A percentile compares a stretch with the other conserved stretches of the same genome.
phyloP scores from a whole-genome alignment of 2,113 vertebrate genomes.

The Cephalopholis sonnerati region DNA sequence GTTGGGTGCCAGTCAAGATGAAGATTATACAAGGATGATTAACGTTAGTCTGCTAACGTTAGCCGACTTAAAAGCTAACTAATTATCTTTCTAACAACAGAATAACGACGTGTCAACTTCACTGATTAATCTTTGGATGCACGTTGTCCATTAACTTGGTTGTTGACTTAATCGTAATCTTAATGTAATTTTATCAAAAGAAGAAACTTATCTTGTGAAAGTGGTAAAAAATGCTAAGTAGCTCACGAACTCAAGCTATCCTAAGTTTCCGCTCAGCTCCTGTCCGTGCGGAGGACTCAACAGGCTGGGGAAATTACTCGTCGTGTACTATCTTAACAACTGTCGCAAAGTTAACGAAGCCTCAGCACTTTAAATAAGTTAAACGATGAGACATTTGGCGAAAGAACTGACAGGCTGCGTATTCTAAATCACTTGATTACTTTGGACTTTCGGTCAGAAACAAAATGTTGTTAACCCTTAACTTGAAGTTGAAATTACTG shows the following conservation, averaged over 20 bases:
- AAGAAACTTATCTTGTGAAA: rapidly evolving
- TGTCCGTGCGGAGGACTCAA: neutral
- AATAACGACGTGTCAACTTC: slow-evolving; percentile 2
- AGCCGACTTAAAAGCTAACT: slow-evolving; percentile 49
- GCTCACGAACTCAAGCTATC: neutral
- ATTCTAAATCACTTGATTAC: neutral
- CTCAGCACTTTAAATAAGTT: too few species aligned
- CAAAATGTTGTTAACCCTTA: neutral
- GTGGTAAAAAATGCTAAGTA: rapidly evolving
- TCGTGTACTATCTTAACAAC: neutral
- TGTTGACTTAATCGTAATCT: neutral
- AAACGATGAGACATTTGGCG: neutral
- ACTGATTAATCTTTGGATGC: neutral
- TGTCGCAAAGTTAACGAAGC: neutral
- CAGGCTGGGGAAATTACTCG: neutral
- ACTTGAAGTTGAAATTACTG: neutral
- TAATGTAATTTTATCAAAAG: too few species aligned
- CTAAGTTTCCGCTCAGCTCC: neutral
- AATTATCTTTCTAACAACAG: slow-evolving; percentile 29
- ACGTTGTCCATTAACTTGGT: too few species aligned
- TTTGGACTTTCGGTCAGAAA: neutral
- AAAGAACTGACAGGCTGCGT: neutral
- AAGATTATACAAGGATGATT: slow-evolving; percentile 60
- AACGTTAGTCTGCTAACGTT: slow-evolving; percentile 56
- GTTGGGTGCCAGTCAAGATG: neutral